These are phyloP conservation scores for Apamea sordens DNA, from an alignment of 2,888 invertebrate species.

Conservation along the genomic window DNA sequence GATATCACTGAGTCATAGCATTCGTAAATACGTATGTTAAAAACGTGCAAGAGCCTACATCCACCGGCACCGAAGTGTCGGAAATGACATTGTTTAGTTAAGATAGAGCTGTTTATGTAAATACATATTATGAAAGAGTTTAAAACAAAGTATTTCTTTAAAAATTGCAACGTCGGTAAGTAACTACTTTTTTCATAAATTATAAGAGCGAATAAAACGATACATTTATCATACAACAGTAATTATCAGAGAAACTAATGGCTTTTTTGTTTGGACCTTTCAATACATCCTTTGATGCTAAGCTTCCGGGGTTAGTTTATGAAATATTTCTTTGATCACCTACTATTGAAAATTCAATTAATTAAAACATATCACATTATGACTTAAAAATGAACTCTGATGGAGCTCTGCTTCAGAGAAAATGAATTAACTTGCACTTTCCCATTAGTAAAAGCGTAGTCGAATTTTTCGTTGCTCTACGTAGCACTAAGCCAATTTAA, in stretches of 20 bases:
- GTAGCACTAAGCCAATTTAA: slow-evolving; percentile 37
- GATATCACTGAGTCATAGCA: slow-evolving; percentile 79
- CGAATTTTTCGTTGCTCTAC: slow-evolving; percentile 19
- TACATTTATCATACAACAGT: background rate
- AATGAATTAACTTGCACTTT: slow-evolving; percentile 13
- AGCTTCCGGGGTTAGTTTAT: background rate
- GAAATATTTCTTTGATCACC: background rate
- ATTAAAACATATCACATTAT: slow-evolving; percentile 4
- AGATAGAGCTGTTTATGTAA: slow-evolving; percentile 55
- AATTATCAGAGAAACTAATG: background rate
- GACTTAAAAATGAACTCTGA: slow-evolving; percentile 4
- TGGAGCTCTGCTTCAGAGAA: slow-evolving; percentile 6
- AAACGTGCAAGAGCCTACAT: slow-evolving; percentile 60
- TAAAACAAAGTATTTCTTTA: slow-evolving; percentile 22
- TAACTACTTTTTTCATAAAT: background rate
- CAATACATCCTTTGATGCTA: background rate
- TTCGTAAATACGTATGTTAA: slow-evolving; percentile 66
- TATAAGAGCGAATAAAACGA: background rate
- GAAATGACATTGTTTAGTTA: slow-evolving; percentile 63
- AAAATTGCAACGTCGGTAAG: background rate
- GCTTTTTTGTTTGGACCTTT: background rate
- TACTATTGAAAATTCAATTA: background rate
- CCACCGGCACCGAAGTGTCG: slow-evolving; percentile 47
- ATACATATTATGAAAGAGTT: slow-evolving; percentile 22
- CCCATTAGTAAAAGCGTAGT: slow-evolving; percentile 15